Base-by-base conservation (phyloP, 2,113 vertebrate species). In the Oxyura jamaicensis region DNA sequence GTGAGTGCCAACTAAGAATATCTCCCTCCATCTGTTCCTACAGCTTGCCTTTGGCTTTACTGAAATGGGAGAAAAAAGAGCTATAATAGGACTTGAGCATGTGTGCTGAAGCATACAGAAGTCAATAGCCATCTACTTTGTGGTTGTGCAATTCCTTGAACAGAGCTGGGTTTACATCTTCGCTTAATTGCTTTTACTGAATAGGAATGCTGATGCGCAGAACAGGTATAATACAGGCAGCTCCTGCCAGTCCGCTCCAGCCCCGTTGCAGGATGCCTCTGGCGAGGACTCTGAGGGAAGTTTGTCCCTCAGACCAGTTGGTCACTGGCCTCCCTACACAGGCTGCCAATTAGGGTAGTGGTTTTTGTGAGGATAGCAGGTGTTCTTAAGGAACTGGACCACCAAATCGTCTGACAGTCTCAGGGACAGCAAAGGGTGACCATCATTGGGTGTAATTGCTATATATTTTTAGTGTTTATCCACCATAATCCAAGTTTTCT, bases 401-500 rank as follows among this genome's bases (percentile, higher is more conserved):
- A 91, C 82, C 73, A 76, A 88, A 86, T 46, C 10, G 33, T 67
- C 92, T 83, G 58, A 69, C 36, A 29, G 53, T 63, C n/a, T 52
- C 42, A 76, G 39, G 21, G 21, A 82, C 28, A 81, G 74, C 58
- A 78, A 93, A 93, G 31, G 74, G 41, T 65, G 62, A 60, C 2
- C 87, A 53, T 85, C 59, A 23, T 35, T 63, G 6, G 72, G 33
- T 82, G 36, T 68, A 86, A 31, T 59, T 59, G 21, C 77, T 91
- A 25, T 59, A 18, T 59, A 12, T 55, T 75, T 96, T 89, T 74
- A 67, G 56, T 88, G 60, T 88, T 90, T 95, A 83, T 90, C 42
- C 16, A 73, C 14, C 5, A 0, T 73, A 41, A 80, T 89, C 83
- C n/a, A 86, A 74, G 48, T 95, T 95, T 93, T 92, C 65, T 75